Percentiles rank a stretch among this genome's conserved stretches.
phyloP scores from a whole-genome alignment of 2,797 vertebrate species.

The Lithobates sylvaticus region DNA sequence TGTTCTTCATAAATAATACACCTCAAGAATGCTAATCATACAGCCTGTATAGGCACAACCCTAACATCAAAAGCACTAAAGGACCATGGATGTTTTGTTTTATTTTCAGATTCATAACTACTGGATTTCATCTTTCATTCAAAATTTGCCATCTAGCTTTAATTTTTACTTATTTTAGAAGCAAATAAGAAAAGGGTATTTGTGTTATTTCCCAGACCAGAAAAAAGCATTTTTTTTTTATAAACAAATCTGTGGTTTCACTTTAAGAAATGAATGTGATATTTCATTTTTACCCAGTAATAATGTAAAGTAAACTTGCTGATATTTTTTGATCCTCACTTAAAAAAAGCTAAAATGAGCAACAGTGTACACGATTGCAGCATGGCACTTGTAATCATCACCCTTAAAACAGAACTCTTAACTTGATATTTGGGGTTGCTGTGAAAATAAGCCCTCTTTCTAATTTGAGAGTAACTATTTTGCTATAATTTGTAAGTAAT shows the following conservation, averaged over 20 bases:
- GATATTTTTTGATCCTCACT: not conserved
- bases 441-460: not conserved
- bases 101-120: too few species aligned
- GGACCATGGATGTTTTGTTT: too few species aligned
- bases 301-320: not conserved
- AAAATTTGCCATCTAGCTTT: not conserved
- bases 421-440: not conserved
- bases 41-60: too few species aligned
- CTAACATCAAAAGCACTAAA: too few species aligned
- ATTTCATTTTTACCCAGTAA: not conserved
- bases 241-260: not conserved
- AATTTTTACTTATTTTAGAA: not conserved
- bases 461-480: conserved; percentile 34
- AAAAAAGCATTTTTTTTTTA: not conserved
- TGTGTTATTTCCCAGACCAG: not conserved
- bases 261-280: not conserved
- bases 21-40: too few species aligned
- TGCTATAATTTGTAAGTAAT: conserved; percentile 11
- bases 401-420: not conserved
- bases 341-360: not conserved
- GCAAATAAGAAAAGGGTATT: not conserved
- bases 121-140: not conserved
- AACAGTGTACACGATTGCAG: not conserved
- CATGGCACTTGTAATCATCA: not conserved
- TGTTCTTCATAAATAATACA: too few species aligned